Conservation (phyloP, 1,140 invertebrate species). For the Ylistrum balloti region DNA sequence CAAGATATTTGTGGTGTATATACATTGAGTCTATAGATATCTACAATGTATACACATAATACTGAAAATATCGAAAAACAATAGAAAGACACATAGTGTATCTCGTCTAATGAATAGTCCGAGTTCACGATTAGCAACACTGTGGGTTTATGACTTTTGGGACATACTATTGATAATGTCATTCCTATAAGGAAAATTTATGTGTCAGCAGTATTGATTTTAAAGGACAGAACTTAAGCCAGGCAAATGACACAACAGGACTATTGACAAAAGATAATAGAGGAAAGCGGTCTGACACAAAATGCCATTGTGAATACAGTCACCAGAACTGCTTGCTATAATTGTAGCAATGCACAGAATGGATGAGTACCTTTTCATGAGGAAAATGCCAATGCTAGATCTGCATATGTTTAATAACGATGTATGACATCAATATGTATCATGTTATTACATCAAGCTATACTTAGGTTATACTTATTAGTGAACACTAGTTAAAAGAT, state of each 20-base stretch:
- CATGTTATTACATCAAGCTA: neutral
- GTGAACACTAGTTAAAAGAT: conserved; percentile 35
- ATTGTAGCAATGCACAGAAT: neutral
- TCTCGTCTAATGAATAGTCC: conserved; percentile 1
- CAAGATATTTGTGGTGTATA: neutral
- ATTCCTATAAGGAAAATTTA: neutral
- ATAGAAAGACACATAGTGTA: too few species aligned
- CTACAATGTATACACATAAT: neutral
- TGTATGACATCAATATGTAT: neutral
- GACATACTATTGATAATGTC: neutral
- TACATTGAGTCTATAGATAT: neutral
- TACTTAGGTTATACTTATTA: neutral
- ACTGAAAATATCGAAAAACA: neutral
- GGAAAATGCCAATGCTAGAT: neutral
- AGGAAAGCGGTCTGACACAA: neutral
- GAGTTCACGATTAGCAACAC: conserved; percentile 28
- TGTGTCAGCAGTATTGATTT: neutral
- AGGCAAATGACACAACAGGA: neutral
- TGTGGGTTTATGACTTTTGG: neutral
- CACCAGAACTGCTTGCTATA: neutral
- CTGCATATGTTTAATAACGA: neutral
- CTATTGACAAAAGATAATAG: neutral
- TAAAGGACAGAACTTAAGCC: neutral
- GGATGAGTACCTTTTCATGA: conserved; percentile 27
- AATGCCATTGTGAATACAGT: neutral